Conservation (phyloP, 2,113 vertebrate genomes). For the Chiloscyllium plagiosum region DNA sequence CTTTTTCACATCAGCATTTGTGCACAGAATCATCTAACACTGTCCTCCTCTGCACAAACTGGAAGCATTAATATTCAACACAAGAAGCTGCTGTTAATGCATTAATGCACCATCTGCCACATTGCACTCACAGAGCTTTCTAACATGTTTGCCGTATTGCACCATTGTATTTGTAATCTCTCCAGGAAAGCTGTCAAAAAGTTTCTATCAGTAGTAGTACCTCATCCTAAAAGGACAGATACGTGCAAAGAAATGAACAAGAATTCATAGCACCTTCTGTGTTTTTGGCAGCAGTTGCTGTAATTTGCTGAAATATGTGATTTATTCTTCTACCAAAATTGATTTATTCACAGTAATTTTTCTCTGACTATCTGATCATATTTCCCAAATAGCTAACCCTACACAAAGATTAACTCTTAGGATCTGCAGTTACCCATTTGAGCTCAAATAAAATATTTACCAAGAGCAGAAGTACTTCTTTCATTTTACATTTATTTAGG, state of each 20-base stretch:
- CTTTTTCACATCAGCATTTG: constrained; percentile 26
- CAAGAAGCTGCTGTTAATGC: constrained; percentile 39
- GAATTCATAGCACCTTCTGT: neutral
- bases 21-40: constrained; percentile 22
- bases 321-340: constrained; percentile 5
- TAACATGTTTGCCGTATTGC: constrained; percentile 7
- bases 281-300: neutral
- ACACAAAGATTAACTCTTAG: neutral
- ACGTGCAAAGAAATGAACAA: neutral
- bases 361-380: neutral
- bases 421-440: neutral
- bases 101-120: constrained; percentile 30
- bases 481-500: neutral
- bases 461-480: neutral
- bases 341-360: neutral
- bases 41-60: constrained; percentile 40
- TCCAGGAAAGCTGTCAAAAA: neutral
- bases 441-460: neutral
- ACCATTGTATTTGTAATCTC: neutral
- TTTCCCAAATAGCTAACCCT: neutral
- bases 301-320: neutral
- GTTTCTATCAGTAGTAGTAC: neutral
- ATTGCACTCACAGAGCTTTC: constrained; percentile 30
- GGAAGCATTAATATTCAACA: constrained; percentile 40
- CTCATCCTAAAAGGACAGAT: neutral